These are phyloP conservation scores for Butastur rufipennis DNA, from an alignment of 2,113 vertebrate genomes.

Conservation along the genomic window DNA sequence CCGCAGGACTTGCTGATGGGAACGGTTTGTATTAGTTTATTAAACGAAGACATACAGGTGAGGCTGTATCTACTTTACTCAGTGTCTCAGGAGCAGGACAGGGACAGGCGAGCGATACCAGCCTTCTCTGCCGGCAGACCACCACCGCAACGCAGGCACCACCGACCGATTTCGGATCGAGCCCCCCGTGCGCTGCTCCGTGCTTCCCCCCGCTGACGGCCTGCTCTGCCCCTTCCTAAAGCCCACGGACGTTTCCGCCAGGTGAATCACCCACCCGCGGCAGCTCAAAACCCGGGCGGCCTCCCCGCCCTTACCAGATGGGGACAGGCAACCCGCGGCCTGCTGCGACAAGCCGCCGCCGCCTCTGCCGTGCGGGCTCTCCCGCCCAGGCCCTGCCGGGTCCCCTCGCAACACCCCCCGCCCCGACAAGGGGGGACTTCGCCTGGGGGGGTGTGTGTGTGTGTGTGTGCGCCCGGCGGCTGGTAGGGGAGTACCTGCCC, in stretches of 20 bases:
- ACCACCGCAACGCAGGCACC: rapidly evolving
- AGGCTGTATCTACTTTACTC: not conserved
- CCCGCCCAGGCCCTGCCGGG: too few species aligned
- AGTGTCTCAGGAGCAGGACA: not conserved
- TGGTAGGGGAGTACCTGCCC: rapidly evolving
- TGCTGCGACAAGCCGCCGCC: not conserved
- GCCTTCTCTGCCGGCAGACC: not conserved
- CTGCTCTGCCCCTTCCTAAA: not conserved
- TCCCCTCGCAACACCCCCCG: not conserved
- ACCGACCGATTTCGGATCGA: rapidly evolving
- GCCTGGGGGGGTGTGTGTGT: rapidly evolving
- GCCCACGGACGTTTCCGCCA: too few species aligned
- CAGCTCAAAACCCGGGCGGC: too few species aligned
- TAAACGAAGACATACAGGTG: not conserved
- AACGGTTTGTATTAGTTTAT: not conserved
- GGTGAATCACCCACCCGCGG: not conserved
- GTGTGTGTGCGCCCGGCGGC: too few species aligned
- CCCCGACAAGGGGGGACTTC: too few species aligned
- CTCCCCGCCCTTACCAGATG: not conserved
- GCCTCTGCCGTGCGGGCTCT: too few species aligned
- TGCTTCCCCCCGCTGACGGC: too few species aligned
- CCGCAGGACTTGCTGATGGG: not conserved
- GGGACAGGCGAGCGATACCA: rapidly evolving
- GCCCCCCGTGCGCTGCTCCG: not conserved
- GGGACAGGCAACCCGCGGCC: not conserved